phyloP scores from a whole-genome alignment of 2,888 invertebrate genomes.

The Cotesia congregata region DNA sequence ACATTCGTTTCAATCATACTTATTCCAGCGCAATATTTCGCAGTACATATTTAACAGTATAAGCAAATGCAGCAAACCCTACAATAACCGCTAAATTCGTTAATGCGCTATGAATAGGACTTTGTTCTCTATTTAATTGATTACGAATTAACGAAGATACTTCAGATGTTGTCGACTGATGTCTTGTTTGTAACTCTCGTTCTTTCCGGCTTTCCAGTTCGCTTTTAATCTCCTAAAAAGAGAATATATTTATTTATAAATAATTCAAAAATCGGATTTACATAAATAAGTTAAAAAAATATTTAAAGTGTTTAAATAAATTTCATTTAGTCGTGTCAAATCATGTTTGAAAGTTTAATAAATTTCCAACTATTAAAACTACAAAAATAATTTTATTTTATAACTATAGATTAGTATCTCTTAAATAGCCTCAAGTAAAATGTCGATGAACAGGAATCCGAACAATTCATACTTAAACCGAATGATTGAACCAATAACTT shows the following conservation, averaged over 20 bases:
- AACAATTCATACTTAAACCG: too few relatives aligned
- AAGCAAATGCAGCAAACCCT: slow-evolving; percentile 92
- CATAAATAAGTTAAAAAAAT: too few relatives aligned
- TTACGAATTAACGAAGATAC: slow-evolving; percentile 62
- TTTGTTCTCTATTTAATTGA: slow-evolving; percentile 71
- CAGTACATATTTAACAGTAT: slow-evolving; percentile 93
- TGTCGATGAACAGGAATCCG: too few relatives aligned
- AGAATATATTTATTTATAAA: slow-evolving; percentile 11
- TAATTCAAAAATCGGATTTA: neutral
- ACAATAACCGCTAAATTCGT: slow-evolving; percentile 90
- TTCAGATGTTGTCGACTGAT: slow-evolving; percentile 62
- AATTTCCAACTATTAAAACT: too few relatives aligned
- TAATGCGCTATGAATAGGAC: slow-evolving; percentile 83
- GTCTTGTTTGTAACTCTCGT: slow-evolving; percentile 70
- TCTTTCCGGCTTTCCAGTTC: slow-evolving; percentile 71
- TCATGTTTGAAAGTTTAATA: too few relatives aligned
- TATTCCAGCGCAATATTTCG: slow-evolving; percentile 80
- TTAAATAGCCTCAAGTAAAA: too few relatives aligned
- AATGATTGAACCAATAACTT: too few relatives aligned
- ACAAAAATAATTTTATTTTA: too few relatives aligned
- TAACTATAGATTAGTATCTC: too few relatives aligned
- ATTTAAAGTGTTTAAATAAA: too few relatives aligned
- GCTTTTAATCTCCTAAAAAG: slow-evolving; percentile 66
- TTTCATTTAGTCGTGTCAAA: too few relatives aligned
- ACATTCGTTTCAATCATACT: slow-evolving; percentile 36